A percentile compares a stretch with the other conserved stretches of the same genome.
These are phyloP conservation scores for Struthidea cinerea DNA, from an alignment of 2,113 vertebrate species.

Conservation along the genomic window DNA sequence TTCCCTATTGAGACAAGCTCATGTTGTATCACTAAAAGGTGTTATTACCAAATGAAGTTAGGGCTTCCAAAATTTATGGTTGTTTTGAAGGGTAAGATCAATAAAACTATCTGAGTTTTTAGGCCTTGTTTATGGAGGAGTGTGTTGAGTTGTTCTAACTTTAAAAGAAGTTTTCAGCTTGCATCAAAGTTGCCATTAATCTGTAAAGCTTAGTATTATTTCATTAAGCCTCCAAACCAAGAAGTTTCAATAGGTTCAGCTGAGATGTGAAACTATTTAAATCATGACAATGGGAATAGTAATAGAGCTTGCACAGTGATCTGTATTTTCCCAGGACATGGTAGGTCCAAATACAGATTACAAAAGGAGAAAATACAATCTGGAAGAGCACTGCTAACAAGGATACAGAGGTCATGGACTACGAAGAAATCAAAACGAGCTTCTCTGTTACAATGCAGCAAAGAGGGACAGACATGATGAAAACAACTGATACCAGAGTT, in stretches of 20 bases:
- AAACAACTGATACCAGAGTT: background rate
- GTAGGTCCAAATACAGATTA: background rate
- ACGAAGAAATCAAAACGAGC: background rate
- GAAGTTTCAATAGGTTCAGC: background rate
- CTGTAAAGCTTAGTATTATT: background rate
- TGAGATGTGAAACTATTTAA: background rate
- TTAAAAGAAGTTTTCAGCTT: background rate
- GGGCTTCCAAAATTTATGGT: background rate
- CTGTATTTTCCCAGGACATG: background rate
- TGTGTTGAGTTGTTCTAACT: background rate
- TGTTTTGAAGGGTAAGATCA: background rate
- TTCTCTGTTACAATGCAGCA: accelerated
- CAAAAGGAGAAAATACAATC: background rate
- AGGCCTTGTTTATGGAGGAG: background rate
- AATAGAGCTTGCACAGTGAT: background rate
- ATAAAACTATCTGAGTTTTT: background rate
- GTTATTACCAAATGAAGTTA: background rate
- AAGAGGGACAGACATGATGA: background rate
- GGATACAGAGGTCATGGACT: background rate
- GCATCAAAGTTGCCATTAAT: background rate
- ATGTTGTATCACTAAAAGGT: background rate
- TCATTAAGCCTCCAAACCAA: background rate
- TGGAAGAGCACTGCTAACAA: background rate
- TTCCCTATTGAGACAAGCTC: background rate
- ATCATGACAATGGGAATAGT: background rate